Conservation (phyloP, 2,888 invertebrate species). For the Chalcosyrphus nemorum region DNA sequence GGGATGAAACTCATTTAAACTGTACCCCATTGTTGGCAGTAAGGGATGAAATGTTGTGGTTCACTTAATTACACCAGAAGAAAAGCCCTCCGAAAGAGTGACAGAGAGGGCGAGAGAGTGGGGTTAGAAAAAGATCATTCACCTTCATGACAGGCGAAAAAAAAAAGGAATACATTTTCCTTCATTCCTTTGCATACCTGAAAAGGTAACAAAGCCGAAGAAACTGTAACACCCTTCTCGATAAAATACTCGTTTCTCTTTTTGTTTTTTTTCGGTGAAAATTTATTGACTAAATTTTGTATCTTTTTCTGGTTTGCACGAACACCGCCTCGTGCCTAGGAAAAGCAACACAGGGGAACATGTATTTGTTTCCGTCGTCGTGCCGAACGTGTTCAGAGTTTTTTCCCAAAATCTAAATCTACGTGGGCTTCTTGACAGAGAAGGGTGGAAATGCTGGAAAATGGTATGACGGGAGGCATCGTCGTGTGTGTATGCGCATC, state of each 20-base stretch:
- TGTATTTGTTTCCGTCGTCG: neutral
- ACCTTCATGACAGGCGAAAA: conserved; percentile 16
- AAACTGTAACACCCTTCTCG: conserved; percentile 27
- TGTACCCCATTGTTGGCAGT: conserved; percentile 17
- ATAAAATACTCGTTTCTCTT: neutral
- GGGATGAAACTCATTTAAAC: conserved; percentile 18
- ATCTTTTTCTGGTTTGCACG: conserved; percentile 5
- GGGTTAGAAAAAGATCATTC: conserved; percentile 36
- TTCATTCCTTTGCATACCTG: conserved; percentile 10
- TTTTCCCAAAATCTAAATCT: conserved; percentile 40
- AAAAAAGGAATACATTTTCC: conserved; percentile 13
- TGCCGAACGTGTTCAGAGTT: conserved; percentile 38
- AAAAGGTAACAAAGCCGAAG: neutral
- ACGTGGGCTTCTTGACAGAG: neutral
- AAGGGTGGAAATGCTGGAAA: conserved; percentile 10
- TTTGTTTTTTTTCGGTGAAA: neutral
- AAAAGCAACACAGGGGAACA: conserved; percentile 11
- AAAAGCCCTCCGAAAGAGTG: neutral
- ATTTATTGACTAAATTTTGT: conserved; percentile 54
- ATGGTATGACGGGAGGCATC: neutral
- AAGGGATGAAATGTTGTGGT: conserved; percentile 34
- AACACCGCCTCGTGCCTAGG: conserved; percentile 7
- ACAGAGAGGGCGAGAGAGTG: conserved; percentile 3
- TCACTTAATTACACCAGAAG: conserved; percentile 58
- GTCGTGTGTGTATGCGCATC: conserved; percentile 42